Percentiles rank a stretch among this genome's conserved stretches.
Conservation (phyloP, 2,113 vertebrate species). For the Bombycilla garrulus region DNA sequence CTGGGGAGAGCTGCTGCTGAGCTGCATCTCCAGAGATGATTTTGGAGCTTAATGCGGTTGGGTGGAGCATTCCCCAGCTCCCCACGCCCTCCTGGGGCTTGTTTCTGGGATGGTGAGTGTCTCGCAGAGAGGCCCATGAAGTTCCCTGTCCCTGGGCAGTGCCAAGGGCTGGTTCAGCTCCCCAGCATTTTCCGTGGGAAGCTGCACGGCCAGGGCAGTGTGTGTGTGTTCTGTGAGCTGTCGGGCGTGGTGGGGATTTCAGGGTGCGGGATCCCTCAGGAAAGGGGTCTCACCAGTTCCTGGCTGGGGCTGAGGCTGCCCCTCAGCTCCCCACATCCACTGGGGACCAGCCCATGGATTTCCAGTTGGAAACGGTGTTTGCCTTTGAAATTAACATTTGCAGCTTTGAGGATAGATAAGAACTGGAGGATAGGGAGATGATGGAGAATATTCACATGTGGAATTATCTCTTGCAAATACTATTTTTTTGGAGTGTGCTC, state of each 20-base stretch:
- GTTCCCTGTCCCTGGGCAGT: rapidly evolving
- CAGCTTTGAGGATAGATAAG: not conserved
- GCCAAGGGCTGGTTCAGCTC: not conserved
- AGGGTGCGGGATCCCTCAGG: not conserved
- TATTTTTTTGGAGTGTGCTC: not conserved
- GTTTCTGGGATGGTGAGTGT: not conserved
- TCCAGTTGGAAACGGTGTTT: not conserved
- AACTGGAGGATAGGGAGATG: not conserved
- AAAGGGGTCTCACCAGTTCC: not conserved
- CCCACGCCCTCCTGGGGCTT: not conserved
- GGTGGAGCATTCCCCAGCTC: not conserved
- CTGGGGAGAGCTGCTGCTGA: not conserved
- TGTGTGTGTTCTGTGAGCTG: rapidly evolving
- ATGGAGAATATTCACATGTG: not conserved
- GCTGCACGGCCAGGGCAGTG: not conserved
- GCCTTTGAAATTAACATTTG: not conserved
- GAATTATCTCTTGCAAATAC: not conserved
- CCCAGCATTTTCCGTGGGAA: rapidly evolving
- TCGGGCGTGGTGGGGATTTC: rapidly evolving
- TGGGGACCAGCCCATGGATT: not conserved
- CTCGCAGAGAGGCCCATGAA: too few species aligned
- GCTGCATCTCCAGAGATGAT: not conserved
- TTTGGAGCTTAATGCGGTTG: not conserved
- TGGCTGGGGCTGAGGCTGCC: not conserved
- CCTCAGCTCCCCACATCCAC: not conserved